phyloP scores from a whole-genome alignment of 2,113 vertebrate genomes.

The Sterrhoptilus dennistouni region DNA sequence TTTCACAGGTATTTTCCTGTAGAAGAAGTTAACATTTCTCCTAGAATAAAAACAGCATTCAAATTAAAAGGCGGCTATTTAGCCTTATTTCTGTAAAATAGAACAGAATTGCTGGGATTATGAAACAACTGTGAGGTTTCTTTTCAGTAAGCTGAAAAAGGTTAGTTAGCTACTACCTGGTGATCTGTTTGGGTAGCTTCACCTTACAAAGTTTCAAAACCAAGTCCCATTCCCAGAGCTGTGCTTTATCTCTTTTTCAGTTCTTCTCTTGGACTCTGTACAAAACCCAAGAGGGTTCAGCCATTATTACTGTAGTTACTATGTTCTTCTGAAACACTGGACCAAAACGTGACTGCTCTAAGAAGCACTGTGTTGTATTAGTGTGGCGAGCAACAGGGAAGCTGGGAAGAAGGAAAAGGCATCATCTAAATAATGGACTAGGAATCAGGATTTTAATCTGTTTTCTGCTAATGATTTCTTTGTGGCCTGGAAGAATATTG shows the following conservation, averaged over 20 bases:
- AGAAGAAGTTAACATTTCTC: neutral
- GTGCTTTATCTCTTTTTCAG: neutral
- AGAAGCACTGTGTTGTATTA: neutral
- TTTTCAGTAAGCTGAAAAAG: neutral
- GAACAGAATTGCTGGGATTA: neutral
- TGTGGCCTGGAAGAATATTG: neutral
- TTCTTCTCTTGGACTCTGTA: neutral
- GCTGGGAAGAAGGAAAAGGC: neutral
- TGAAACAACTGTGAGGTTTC: neutral
- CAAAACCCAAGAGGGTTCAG: neutral
- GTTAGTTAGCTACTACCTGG: neutral
- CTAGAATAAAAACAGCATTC: neutral
- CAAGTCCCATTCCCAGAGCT: neutral
- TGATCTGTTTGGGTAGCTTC: neutral
- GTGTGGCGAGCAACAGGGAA: neutral
- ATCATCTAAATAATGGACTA: neutral
- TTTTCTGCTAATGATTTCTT: neutral
- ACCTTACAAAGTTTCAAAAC: neutral
- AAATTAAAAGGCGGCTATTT: neutral
- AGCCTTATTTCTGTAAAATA: neutral
- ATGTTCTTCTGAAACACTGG: neutral
- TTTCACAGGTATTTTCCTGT: neutral
- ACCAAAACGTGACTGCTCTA: neutral
- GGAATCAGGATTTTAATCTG: neutral
- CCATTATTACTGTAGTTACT: neutral